A percentile compares a stretch with the other conserved stretches of the same genome.
Evolutionary conservation across 1,140 invertebrate species (phyloP).

Genomic region (Lepeophtheirus salmonis): DNA sequence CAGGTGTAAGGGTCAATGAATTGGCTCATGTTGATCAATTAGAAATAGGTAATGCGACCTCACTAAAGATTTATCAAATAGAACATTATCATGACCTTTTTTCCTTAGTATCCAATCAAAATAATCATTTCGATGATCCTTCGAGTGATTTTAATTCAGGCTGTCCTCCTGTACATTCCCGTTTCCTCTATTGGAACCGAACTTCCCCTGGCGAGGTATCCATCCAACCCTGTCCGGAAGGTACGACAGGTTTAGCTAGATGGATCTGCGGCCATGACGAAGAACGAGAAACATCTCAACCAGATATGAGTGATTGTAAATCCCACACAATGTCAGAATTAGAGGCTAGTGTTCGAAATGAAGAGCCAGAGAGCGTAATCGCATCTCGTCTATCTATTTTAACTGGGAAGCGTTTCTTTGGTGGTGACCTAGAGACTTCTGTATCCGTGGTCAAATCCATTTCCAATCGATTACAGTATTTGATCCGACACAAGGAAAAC

Average conservation of each 20-base stretch:
- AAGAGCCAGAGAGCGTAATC: slow-evolving; percentile 47
- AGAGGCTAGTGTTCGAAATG: slow-evolving; percentile 51
- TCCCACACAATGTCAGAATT: slow-evolving; percentile 70
- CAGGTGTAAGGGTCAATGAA: neutral
- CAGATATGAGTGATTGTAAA: slow-evolving; percentile 76
- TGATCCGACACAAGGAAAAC: slow-evolving; percentile 38
- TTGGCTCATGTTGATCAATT: neutral
- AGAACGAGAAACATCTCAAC: slow-evolving; percentile 25
- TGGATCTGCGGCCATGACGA: slow-evolving; percentile 42
- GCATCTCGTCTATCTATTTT: slow-evolving; percentile 21
- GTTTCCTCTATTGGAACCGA: slow-evolving; percentile 71
- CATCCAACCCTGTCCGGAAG: slow-evolving; percentile 66
- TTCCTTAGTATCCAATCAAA: neutral
- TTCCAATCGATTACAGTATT: slow-evolving; percentile 58
- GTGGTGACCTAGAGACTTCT: slow-evolving; percentile 73
- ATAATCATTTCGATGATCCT: no score
- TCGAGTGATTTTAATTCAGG: slow-evolving; percentile 17
- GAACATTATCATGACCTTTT: no score
- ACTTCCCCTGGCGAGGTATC: slow-evolving; percentile 46
- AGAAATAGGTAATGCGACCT: neutral
- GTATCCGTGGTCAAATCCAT: slow-evolving; percentile 70
- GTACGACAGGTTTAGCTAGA: slow-evolving; percentile 58
- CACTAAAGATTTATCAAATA: neutral
- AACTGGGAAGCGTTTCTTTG: slow-evolving; percentile 39
- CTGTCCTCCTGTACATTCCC: slow-evolving; percentile 46